phyloP scores from a whole-genome alignment of 2,797 vertebrate species.

The Tokudaia muenninki region DNA sequence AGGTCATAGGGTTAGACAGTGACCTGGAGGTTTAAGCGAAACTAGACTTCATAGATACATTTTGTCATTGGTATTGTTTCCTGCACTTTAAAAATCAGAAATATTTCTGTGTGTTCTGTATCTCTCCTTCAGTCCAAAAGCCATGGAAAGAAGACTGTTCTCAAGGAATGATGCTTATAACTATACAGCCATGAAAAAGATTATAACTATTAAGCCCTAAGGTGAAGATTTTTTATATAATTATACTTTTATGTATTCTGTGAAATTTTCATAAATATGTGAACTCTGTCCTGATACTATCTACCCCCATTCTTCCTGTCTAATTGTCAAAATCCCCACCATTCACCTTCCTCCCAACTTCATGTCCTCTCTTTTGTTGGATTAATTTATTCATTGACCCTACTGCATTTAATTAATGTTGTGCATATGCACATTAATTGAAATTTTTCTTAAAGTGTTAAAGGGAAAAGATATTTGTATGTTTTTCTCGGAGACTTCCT shows the following conservation, averaged over 20 bases:
- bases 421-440: no score
- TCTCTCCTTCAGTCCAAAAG: slow-evolving; percentile 81
- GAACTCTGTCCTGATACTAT: neutral
- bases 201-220: neutral
- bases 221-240: neutral
- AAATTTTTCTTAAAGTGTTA: neutral
- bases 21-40: slow-evolving; percentile 18
- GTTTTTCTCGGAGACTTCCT: slow-evolving; percentile 78
- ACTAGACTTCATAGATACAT: slow-evolving; percentile 55
- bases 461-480: neutral
- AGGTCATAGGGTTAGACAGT: slow-evolving; percentile 6
- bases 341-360: neutral
- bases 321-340: neutral
- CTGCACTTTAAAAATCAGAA: slow-evolving; percentile 74
- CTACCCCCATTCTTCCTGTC: neutral
- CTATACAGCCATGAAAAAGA: neutral
- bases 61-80: neutral
- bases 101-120: slow-evolving; percentile 54
- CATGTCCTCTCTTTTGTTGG: neutral
- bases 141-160: slow-evolving; percentile 63
- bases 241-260: neutral
- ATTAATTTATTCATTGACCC: neutral
- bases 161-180: slow-evolving; percentile 35
- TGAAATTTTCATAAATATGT: neutral
- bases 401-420: neutral